Evolutionary conservation across 2,113 vertebrate genomes (phyloP), one percentile per base, ranked within the genome.

Genomic region (Emydura subglobosa): DNA sequence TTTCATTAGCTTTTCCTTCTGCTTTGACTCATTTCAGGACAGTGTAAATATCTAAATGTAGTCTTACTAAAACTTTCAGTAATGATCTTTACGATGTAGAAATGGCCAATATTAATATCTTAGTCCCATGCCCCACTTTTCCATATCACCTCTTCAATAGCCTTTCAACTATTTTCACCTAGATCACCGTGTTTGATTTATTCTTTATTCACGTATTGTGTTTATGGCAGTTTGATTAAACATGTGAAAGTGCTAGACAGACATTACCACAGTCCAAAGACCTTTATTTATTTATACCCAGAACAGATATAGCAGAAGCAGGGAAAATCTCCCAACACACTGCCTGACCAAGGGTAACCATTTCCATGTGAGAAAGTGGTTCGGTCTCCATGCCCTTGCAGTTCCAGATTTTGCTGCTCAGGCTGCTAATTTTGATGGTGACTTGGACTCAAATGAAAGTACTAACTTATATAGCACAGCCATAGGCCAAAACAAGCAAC

Each of bases 171-270:
- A 2, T 82, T 80, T 89, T 25, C 1, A 0, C 53, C 59, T 21
- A 27, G 29, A 76, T 74, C n/a, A 78, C 50, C 10, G 31, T 57
- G 29, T 86, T 89, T 24, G 12, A 85, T 80, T 72, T 85, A 2
- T 47, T 89, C 61, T 85, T 65, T 25, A 83, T 80, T 51, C 85
- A 11, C 1, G 3, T 3, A 29, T 4, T 16, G 10, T 39, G 85
- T 44, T 85, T 25, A 82, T 0, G 44, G 78, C 51, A 53, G 65
- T 14, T 94, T 61, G 39, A 57, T 89, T 19, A 65, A 79, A 82
- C 19, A 31, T n/a, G 68, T 0, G 0, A 16, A 29, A 44, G 0
- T 2, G 85, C 82, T 22, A 42, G 53, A 42, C 0, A 3, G 39
- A 31, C 39, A 39, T 21, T 16, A 3, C 12, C 49, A 80, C 22